Percentiles rank a stretch among this genome's conserved stretches.
These are phyloP conservation scores for Lynx canadensis DNA, from an alignment of 2,113 vertebrate species.

Conservation along the genomic window DNA sequence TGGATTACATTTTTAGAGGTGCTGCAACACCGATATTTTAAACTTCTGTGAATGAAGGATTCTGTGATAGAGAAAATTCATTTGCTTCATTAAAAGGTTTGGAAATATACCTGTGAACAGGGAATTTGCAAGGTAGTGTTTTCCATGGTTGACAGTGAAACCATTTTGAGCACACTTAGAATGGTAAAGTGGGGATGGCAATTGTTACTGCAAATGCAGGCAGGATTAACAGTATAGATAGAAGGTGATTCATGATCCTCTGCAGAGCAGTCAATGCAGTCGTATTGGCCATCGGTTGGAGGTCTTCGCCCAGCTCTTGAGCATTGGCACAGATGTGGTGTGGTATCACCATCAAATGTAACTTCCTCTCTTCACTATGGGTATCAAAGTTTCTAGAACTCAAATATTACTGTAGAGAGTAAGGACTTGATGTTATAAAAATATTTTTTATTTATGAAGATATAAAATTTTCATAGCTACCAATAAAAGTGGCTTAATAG, in stretches of 20 bases:
- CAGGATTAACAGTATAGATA: conserved; percentile 89
- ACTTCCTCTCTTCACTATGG: conserved; percentile 80
- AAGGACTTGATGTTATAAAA: neutral
- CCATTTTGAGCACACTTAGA: conserved; percentile 92
- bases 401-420: neutral
- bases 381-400: conserved; percentile 20
- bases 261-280: conserved; percentile 89
- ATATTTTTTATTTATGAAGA: conserved; percentile 23
- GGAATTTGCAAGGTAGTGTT: conserved; percentile 92
- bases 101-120: conserved; percentile 93
- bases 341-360: conserved; percentile 90
- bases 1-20: conserved; percentile 93
- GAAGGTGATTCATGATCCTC: conserved; percentile 86
- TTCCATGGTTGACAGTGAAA: conserved; percentile 94
- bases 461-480: neutral
- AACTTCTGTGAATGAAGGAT: conserved; percentile 93
- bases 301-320: conserved; percentile 93
- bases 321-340: conserved; percentile 90
- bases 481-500: neutral
- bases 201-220: conserved; percentile 92
- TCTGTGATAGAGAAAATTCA: conserved; percentile 92
- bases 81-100: conserved; percentile 93
- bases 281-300: conserved; percentile 85
- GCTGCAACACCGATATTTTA: conserved; percentile 93
- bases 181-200: conserved; percentile 92